Percentiles rank a stretch among this genome's conserved stretches.
These are phyloP conservation scores for Cotesia congregata DNA, from an alignment of 2,888 invertebrate genomes.

Conservation along the genomic window DNA sequence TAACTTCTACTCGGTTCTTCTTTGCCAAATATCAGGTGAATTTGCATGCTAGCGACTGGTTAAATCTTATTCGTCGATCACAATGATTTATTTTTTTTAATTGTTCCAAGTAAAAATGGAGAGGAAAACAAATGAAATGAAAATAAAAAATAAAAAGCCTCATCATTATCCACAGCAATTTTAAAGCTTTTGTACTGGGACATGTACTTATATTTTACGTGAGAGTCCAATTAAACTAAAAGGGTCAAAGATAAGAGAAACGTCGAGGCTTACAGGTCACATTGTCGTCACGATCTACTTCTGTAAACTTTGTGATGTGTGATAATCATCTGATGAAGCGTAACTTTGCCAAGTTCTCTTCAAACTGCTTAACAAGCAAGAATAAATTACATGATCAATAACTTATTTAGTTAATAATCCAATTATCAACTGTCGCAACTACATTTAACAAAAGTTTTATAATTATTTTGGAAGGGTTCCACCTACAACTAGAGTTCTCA, in stretches of 20 bases:
- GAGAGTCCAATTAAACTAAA: conserved; percentile 45
- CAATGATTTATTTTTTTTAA: neutral
- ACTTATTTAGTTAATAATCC: neutral
- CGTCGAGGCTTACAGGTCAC: conserved; percentile 13
- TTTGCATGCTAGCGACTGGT: no score
- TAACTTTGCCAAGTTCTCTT: neutral
- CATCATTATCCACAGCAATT: conserved; percentile 33
- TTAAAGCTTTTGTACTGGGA: conserved; percentile 3
- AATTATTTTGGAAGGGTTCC: neutral
- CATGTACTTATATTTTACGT: conserved; percentile 28
- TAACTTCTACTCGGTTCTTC: no score
- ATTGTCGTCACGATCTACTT: conserved; percentile 37
- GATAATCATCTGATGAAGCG: conserved; percentile 25
- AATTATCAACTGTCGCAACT: conserved; percentile 1
- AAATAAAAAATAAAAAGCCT: conserved; percentile 31
- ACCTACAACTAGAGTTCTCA: conserved; percentile 22
- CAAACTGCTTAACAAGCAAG: conserved; percentile 8
- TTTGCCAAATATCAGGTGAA: no score
- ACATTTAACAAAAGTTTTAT: neutral
- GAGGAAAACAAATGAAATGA: conserved; percentile 28
- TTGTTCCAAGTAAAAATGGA: conserved; percentile 15
- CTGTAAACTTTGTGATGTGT: conserved; percentile 20
- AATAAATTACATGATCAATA: conserved; percentile 15
- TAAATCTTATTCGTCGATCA: no score
- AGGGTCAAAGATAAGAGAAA: conserved; percentile 37